Base-by-base conservation (phyloP, 53 echinoderm and acorn worm species). In the Holothuria leucospilota region DNA sequence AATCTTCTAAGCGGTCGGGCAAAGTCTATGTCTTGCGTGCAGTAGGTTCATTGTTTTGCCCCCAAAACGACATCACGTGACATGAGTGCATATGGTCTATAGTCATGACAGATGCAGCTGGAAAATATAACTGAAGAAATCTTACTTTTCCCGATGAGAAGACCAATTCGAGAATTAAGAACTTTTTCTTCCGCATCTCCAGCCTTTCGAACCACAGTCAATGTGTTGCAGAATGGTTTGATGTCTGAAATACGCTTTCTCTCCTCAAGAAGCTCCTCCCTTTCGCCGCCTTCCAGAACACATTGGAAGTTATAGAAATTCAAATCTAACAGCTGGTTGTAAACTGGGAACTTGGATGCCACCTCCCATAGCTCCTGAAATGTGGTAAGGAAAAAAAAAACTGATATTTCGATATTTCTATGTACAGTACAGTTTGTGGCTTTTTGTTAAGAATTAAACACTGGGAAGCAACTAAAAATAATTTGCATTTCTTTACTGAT, bases 291-390 rank as follows among this genome's bases (percentile, higher is more conserved):
- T 63, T 96, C 93, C 69, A 92, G 94, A 39, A 96, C 88, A 78
- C 96, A 96, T 62, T 94, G 94, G 93, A 96, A 96, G 82, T 95
- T 93, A 86, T 96, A 96, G 90, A 89, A 96, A 85, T 95, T 96
- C 21, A 96, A 89, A 34, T 96, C 94, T 6, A 95, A 78, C 34
- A 96, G 91, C 9, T 78, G 87, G 84, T 86, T 82, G 60, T 89
- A 96, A 0, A 93, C 86, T 39, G 96, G 96, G 70, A 91, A 91
- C 20, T 71, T 87, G 15, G 79, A 82, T 40, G 96, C 96, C 23
- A 84, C 65, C 34, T 65, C 86, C 94, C 94, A 96, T 25, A 96
- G 85, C 53, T 94, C 90, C 96, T 96, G 84, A 11, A 70, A 85
- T 8, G 67, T 56, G 56, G 8, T 18, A 4, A 9, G 8, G 56